These are phyloP conservation scores for Agrenia bidenticulata DNA, from an alignment of 2,888 invertebrate genomes.

Conservation along the genomic window DNA sequence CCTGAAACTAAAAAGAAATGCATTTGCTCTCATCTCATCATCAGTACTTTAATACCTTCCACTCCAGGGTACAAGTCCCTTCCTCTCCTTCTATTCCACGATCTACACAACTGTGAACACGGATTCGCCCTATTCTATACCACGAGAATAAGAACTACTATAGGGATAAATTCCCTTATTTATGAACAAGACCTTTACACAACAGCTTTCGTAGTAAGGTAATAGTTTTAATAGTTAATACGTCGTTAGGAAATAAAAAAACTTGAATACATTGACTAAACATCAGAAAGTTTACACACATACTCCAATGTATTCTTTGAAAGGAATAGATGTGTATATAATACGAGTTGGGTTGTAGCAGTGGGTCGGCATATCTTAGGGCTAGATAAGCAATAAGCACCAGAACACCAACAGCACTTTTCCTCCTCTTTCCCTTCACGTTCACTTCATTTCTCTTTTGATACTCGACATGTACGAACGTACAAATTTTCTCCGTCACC, in stretches of 20 bases:
- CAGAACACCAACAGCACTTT: constrained; percentile 49
- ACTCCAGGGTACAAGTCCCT: constrained; percentile 1
- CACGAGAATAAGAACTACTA: no score
- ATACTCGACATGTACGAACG: constrained; percentile 37
- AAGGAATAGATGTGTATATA: not conserved
- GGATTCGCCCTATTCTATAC: no score
- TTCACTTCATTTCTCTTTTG: constrained; percentile 41
- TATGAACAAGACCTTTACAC: no score
- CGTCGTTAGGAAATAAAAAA: no score
- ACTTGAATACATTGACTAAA: no score
- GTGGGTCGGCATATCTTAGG: not conserved
- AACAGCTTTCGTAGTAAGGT: no score
- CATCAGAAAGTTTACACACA: no score
- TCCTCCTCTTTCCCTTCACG: constrained; percentile 31
- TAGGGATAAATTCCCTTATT: no score
- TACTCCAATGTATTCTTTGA: constrained; percentile 18
- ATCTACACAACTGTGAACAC: not conserved
- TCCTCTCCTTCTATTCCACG: not conserved
- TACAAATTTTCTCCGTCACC: not conserved
- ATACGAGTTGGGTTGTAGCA: constrained; percentile 8
- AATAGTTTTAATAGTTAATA: no score
- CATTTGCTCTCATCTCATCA: constrained; percentile 37
- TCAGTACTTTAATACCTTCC: not conserved
- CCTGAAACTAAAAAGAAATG: constrained; percentile 52
- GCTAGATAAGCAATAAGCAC: constrained; percentile 45